These are phyloP conservation scores for Ellobius talpinus DNA, from an alignment of 2,113 vertebrate species.

Conservation along the genomic window DNA sequence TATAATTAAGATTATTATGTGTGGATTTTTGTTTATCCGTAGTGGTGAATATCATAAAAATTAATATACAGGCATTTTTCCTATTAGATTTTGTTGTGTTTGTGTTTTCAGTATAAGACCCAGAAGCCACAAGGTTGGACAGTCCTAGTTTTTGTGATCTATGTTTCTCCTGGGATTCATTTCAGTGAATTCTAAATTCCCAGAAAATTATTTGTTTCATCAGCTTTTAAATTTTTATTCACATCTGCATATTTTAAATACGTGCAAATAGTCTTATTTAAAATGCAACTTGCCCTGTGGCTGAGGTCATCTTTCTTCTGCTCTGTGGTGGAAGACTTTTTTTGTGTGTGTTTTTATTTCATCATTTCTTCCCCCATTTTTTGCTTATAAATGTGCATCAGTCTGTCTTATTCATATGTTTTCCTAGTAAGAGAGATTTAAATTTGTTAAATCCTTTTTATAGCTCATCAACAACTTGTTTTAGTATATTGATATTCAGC, in stretches of 20 bases:
- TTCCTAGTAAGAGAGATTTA: background rate
- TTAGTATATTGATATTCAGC: background rate
- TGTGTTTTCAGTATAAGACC: background rate
- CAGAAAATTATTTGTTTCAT: slow-evolving; percentile 4
- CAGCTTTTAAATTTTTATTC: background rate
- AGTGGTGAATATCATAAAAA: background rate
- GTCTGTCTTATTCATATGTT: background rate
- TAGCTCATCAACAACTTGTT: background rate
- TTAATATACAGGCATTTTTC: background rate
- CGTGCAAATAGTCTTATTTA: background rate
- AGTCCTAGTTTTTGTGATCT: background rate
- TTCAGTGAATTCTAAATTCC: background rate
- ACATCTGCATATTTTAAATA: background rate
- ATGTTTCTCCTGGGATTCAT: background rate
- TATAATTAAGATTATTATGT: background rate
- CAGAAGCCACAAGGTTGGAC: background rate
- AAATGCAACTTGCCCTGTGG: background rate
- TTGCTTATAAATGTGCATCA: background rate
- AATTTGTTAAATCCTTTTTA: background rate
- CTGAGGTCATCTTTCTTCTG: background rate
- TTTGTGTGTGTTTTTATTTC: background rate
- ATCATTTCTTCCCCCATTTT: background rate
- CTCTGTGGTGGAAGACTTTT: background rate
- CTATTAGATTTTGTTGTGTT: background rate
- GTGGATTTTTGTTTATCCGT: background rate